Evolutionary conservation across 2,113 vertebrate genomes (phyloP).

Genomic region (Neolamprologus sp.): DNA sequence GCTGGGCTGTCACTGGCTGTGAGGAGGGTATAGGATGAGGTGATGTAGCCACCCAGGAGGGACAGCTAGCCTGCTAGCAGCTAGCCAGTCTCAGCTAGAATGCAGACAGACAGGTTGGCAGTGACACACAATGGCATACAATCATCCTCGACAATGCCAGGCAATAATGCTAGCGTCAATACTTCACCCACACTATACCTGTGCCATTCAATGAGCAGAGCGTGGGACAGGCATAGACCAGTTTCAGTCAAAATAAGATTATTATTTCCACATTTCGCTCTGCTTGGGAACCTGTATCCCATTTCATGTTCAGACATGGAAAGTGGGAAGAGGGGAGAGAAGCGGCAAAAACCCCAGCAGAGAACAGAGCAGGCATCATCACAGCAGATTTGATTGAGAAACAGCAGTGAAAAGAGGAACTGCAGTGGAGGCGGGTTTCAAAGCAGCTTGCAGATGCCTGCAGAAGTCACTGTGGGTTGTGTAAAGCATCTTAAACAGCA

Average conservation of each 20-base stretch:
- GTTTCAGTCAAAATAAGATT: neutral
- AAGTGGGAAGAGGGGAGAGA: neutral
- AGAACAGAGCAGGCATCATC: neutral
- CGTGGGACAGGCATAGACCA: neutral
- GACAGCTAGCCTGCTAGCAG: conserved; percentile 38
- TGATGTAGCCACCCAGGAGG: conserved; percentile 57
- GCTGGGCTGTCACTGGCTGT: conserved; percentile 54
- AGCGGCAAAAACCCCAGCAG: neutral
- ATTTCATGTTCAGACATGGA: neutral
- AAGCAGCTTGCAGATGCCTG: neutral
- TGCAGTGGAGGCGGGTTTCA: neutral
- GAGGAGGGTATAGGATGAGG: conserved; percentile 40
- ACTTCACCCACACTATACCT: neutral
- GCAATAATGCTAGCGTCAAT: neutral
- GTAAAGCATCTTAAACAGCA: neutral
- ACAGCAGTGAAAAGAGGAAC: neutral
- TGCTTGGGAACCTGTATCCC: neutral
- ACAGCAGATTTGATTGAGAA: neutral
- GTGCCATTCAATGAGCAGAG: neutral
- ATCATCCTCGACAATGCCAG: neutral
- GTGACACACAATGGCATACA: neutral
- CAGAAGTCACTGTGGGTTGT: neutral
- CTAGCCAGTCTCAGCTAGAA: conserved; percentile 13
- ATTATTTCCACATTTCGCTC: neutral
- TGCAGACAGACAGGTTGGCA: conserved; percentile 22